phyloP scores from a whole-genome alignment of 2,113 vertebrate genomes.

The Psittacula cyanocephala region DNA sequence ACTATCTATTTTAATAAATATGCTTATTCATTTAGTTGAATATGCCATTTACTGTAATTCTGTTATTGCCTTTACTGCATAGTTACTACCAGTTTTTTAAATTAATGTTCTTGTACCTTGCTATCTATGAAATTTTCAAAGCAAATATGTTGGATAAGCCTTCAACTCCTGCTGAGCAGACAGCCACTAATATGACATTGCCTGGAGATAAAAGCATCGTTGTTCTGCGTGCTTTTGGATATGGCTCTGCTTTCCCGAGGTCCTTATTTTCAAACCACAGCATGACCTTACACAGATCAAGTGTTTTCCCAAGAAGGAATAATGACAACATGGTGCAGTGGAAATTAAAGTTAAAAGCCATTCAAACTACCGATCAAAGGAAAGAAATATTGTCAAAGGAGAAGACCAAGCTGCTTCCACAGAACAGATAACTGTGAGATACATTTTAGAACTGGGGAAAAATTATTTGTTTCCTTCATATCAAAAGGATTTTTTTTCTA shows the following conservation, averaged over 20 bases:
- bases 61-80: neutral
- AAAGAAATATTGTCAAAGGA: neutral
- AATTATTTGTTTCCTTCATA: neutral
- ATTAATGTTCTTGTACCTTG: neutral
- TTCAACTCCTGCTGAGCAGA: neutral
- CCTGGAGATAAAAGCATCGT: conserved; percentile 1
- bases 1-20: neutral
- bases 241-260: neutral
- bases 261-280: neutral
- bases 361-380: neutral
- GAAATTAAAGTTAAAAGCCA: neutral
- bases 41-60: neutral
- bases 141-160: neutral
- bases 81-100: neutral
- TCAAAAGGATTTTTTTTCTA: neutral
- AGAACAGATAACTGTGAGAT: neutral
- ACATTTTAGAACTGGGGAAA: neutral
- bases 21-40: neutral
- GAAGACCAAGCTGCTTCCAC: neutral
- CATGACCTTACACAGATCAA: neutral
- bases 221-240: neutral
- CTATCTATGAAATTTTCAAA: conserved; percentile 11
- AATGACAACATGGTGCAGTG: neutral
- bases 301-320: neutral
- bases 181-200: neutral